phyloP scores from a whole-genome alignment of 2,888 invertebrate genomes.

The Scrobipalpa atriplicella region DNA sequence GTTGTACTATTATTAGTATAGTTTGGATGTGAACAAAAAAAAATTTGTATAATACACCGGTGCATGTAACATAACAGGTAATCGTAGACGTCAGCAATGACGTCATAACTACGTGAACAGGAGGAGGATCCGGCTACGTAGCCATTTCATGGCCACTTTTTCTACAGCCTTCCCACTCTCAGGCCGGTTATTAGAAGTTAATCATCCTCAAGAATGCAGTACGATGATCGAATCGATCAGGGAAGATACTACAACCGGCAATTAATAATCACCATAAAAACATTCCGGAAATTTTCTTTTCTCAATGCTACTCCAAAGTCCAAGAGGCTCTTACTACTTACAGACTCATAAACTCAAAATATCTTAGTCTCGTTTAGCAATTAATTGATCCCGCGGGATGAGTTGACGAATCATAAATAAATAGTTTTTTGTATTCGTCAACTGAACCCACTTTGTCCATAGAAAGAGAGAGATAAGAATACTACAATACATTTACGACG shows the following conservation, averaged over 20 bases:
- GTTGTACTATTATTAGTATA: conserved; percentile 15
- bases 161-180: conserved; percentile 61
- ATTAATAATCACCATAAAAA: conserved; percentile 51
- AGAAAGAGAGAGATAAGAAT: too few relatives aligned
- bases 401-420: too few relatives aligned
- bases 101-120: conserved; percentile 63
- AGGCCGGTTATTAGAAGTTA: conserved; percentile 48
- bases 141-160: conserved; percentile 76
- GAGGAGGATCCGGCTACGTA: conserved; percentile 74
- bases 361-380: not conserved
- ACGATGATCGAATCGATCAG: conserved; percentile 53
- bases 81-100: conserved; percentile 67
- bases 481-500: too few relatives aligned
- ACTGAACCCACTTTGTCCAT: too few relatives aligned
- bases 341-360: not conserved
- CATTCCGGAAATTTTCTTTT: conserved; percentile 50
- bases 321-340: conserved; percentile 23
- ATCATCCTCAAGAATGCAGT: conserved; percentile 43
- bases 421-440: too few relatives aligned
- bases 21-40: conserved; percentile 8
- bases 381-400: too few relatives aligned
- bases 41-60: conserved; percentile 30
- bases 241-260: conserved; percentile 51
- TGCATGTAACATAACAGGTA: conserved; percentile 55
- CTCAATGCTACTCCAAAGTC: conserved; percentile 42